These are phyloP conservation scores for Hippasteria phrygiana DNA, from an alignment of 53 echinoderm and acorn worm genomes.

Conservation along the genomic window DNA sequence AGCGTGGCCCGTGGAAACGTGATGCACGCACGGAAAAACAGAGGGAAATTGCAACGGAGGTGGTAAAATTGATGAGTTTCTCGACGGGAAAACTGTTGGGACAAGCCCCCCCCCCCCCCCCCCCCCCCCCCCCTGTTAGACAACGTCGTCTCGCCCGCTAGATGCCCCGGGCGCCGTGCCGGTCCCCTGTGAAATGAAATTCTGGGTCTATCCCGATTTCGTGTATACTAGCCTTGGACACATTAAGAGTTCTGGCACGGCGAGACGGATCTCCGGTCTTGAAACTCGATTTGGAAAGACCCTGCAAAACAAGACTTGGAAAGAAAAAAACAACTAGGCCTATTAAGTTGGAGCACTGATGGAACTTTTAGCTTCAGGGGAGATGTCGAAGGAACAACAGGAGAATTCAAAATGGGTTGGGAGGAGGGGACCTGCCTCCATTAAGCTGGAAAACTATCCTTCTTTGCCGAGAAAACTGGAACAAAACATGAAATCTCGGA, in stretches of 20 bases:
- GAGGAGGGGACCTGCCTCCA: not conserved
- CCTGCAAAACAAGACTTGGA: not conserved
- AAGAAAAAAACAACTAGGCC: not conserved
- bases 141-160: conserved; percentile 1
- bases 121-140: conserved; percentile 31
- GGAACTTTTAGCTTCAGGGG: conserved; percentile 55
- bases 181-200: conserved; percentile 6
- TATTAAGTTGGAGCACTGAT: conserved; percentile 26
- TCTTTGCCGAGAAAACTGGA: not conserved
- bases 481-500: not conserved
- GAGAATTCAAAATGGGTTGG: not conserved
- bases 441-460: not conserved
- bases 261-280: not conserved
- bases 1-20: not conserved
- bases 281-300: not conserved
- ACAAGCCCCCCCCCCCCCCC: conserved; percentile 35
- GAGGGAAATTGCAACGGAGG: not conserved
- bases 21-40: not conserved
- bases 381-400: conserved; percentile 6
- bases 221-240: not conserved
- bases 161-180: conserved; percentile 6
- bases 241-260: conserved; percentile 31
- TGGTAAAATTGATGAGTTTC: conserved; percentile 12
- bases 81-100: conserved; percentile 28
- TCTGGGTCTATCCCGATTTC: conserved; percentile 31